A percentile compares a stretch with the other conserved stretches of the same genome.
phyloP scores from a whole-genome alignment of 2,797 vertebrate genomes.

The Oryzias sinensis region DNA sequence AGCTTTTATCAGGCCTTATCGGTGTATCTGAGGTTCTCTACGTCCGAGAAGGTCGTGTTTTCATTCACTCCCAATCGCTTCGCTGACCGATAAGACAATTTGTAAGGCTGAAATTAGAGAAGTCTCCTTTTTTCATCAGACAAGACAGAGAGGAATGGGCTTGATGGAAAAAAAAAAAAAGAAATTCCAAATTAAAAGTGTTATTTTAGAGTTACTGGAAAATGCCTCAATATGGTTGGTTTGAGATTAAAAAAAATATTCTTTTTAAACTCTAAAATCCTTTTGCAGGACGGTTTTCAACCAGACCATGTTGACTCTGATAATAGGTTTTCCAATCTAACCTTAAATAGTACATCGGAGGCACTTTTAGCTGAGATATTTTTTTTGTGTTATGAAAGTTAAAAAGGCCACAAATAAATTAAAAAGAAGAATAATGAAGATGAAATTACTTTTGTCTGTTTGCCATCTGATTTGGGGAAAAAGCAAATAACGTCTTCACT shows the following conservation, averaged over 20 bases:
- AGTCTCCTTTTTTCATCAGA: constrained; percentile 48
- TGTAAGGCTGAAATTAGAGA: constrained; percentile 85
- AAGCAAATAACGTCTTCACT: constrained; percentile 11
- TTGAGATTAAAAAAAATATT: too few relatives aligned
- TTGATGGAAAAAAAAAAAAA: neutral
- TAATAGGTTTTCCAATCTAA: neutral
- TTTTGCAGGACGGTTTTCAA: too few relatives aligned
- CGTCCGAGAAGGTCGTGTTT: constrained; percentile 81
- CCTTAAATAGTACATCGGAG: neutral
- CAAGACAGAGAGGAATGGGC: constrained; percentile 46
- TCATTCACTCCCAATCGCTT: constrained; percentile 78
- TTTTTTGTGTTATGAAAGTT: neutral
- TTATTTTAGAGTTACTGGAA: neutral
- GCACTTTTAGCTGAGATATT: neutral
- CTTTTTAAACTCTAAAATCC: too few relatives aligned
- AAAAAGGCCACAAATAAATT: neutral
- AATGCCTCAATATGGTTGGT: too few relatives aligned
- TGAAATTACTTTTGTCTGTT: too few relatives aligned
- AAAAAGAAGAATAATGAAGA: too few relatives aligned
- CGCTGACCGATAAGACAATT: constrained; percentile 81
- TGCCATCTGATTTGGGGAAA: too few relatives aligned
- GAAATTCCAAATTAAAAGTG: neutral
- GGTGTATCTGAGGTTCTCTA: constrained; percentile 75
- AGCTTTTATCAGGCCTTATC: constrained; percentile 85
- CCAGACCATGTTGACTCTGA: neutral